phyloP scores from a whole-genome alignment of 2,113 vertebrate genomes.

The Cathartes aura region DNA sequence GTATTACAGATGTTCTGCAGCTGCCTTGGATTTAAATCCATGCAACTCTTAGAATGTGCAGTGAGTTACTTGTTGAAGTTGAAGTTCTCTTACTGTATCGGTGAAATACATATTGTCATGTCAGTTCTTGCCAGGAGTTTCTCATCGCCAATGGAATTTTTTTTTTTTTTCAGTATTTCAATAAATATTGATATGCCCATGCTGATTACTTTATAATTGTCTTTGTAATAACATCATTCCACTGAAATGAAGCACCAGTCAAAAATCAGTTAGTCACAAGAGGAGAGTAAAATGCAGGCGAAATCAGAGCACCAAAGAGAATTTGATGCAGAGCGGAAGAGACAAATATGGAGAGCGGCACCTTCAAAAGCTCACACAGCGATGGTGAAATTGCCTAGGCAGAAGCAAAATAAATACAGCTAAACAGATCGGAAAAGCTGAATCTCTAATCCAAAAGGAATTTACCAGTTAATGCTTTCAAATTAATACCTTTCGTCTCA shows the following conservation, averaged over 20 bases:
- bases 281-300: neutral
- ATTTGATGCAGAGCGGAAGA: neutral
- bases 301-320: neutral
- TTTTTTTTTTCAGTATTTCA: conserved; percentile 86
- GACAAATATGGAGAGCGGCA: neutral
- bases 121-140: conserved; percentile 80
- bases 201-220: conserved; percentile 66
- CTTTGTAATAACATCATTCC: conserved; percentile 50
- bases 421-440: neutral
- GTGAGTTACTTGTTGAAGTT: conserved; percentile 72
- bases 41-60: conserved; percentile 72
- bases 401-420: neutral
- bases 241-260: neutral
- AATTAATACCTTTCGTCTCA: neutral
- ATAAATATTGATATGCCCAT: conserved; percentile 89
- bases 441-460: neutral
- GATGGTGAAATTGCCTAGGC: neutral
- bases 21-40: conserved; percentile 77
- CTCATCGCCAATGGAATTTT: conserved; percentile 79
- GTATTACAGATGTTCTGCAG: conserved; percentile 73
- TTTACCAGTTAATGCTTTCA: neutral
- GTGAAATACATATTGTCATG: conserved; percentile 80
- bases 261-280: neutral
- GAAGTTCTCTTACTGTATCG: conserved; percentile 78
- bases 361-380: neutral